Evolutionary conservation across 2,113 vertebrate genomes (phyloP).

Genomic region (Hylia prasina): DNA sequence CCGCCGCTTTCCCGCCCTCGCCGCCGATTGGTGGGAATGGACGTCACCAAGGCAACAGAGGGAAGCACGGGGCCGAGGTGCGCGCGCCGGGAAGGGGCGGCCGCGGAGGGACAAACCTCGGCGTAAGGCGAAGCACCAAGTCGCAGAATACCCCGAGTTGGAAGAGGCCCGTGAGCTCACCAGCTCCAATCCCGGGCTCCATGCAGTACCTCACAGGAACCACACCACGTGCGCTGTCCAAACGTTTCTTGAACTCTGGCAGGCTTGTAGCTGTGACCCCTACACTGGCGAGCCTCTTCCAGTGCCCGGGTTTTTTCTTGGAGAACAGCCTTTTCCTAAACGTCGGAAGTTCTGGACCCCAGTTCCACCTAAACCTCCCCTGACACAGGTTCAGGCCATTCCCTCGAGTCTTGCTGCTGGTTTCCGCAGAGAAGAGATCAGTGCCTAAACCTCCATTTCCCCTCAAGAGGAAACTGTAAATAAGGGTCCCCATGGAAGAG

Average conservation of each 20-base stretch:
- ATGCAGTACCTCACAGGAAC: background rate
- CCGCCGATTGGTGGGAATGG: background rate
- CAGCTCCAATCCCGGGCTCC: too few relatives aligned
- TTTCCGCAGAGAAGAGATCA: background rate
- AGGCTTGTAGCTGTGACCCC: background rate
- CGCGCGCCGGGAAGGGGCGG: fast-evolving
- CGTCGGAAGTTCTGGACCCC: background rate
- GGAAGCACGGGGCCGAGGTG: fast-evolving
- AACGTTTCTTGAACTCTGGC: too few relatives aligned
- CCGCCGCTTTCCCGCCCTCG: background rate
- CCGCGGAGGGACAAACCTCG: background rate
- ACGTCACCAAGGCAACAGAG: fast-evolving
- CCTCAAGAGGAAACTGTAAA: background rate
- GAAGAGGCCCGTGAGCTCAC: background rate
- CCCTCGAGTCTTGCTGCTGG: background rate
- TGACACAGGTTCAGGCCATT: background rate
- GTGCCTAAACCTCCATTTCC: too few relatives aligned
- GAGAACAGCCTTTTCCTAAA: background rate
- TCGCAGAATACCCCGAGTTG: fast-evolving
- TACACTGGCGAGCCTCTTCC: background rate
- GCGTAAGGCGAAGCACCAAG: fast-evolving
- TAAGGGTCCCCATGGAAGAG: background rate
- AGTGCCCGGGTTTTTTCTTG: background rate
- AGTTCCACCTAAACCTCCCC: background rate
- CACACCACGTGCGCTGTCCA: background rate